Base-by-base conservation (phyloP, 2,888 invertebrate genomes). In the Brachyptera risi region DNA sequence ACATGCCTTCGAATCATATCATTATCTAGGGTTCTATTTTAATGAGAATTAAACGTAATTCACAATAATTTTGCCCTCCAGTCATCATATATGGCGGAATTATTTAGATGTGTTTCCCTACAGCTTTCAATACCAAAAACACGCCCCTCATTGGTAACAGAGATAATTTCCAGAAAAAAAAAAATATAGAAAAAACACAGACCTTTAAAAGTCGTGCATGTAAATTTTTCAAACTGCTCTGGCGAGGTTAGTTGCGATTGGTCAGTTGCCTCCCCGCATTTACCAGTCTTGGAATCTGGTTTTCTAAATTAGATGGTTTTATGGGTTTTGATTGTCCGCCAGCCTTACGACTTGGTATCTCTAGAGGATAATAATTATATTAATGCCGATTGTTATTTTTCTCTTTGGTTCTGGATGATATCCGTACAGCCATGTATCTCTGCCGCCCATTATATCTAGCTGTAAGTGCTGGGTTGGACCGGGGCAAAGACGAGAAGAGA, bases 291-390 rank as follows among this genome's bases (percentile, higher is more conserved):
- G 54, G 63, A 61, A 63, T 63, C 61, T 61, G 63, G 63, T 61
- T 64, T 54, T 62, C 50, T 37, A 64, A 64, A 64, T 61, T 59
- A 59, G 64, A 56, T 59, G 35, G 64, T 60, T 64, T 50, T 61
- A 44, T 44, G 21, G 26, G 27, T 56, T 56, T 44, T 50, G 44
- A 56, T 50, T 57, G 27, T 35, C 60, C 59, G 37, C 40, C 60
- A 56, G 37, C 40, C 19, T 9, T 24, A 24, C 31, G 17, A 17
- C 58, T n/a, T 51, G 35, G 40, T 27, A 5, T 59, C 27, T 15
- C 19, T 17, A 54, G 50, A 11, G 3, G n/a, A 44, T 11, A 19
- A 58, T 64, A 61, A 64, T 64, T 64, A 64, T 59, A 64, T 64
- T 64, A 63, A 63, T 63, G 59, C 50, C 54, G 61, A 58, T 61